These are phyloP conservation scores for Austrofundulus limnaeus DNA, from an alignment of 2,113 vertebrate genomes.

Conservation along the genomic window DNA sequence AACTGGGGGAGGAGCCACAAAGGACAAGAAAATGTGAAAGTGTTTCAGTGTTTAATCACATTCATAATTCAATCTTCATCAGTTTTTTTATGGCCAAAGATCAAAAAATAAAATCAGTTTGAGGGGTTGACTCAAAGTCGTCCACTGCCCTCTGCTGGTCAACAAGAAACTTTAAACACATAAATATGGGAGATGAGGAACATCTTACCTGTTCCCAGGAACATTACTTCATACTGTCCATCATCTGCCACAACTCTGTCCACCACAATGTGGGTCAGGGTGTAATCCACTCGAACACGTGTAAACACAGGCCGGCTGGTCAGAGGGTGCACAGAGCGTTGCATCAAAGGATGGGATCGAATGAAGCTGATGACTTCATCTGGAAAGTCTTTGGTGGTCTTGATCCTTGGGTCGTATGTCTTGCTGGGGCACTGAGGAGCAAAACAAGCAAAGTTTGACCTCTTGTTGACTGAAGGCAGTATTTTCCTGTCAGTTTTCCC, in stretches of 20 bases:
- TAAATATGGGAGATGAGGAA: not conserved
- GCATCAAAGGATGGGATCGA: conserved; percentile 90
- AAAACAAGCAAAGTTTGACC: not conserved
- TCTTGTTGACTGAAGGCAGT: not conserved
- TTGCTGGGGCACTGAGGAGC: conserved; percentile 89
- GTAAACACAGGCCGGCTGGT: conserved; percentile 87
- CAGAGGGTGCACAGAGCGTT: conserved; percentile 83
- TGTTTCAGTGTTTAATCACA: not conserved
- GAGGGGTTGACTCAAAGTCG: not conserved
- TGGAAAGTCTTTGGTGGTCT: conserved; percentile 94
- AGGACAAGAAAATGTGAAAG: not conserved
- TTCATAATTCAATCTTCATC: no score
- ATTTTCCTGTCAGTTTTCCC: no score
- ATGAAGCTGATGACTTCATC: conserved; percentile 96
- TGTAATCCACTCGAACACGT: conserved; percentile 88
- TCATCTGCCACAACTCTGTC: conserved; percentile 93
- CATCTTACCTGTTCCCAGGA: conserved; percentile 90
- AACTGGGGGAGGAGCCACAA: no score
- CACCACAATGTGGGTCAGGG: conserved; percentile 90
- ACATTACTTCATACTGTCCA: conserved; percentile 96
- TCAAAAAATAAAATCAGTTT: not conserved
- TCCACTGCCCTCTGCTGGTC: conserved; percentile 63
- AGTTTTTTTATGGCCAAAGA: not conserved
- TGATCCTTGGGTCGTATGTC: conserved; percentile 91
- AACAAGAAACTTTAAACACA: not conserved